A percentile compares a stretch with the other conserved stretches of the same genome.
Evolutionary conservation across 2,888 invertebrate genomes (phyloP).

Genomic region (Trisateles emortualis): DNA sequence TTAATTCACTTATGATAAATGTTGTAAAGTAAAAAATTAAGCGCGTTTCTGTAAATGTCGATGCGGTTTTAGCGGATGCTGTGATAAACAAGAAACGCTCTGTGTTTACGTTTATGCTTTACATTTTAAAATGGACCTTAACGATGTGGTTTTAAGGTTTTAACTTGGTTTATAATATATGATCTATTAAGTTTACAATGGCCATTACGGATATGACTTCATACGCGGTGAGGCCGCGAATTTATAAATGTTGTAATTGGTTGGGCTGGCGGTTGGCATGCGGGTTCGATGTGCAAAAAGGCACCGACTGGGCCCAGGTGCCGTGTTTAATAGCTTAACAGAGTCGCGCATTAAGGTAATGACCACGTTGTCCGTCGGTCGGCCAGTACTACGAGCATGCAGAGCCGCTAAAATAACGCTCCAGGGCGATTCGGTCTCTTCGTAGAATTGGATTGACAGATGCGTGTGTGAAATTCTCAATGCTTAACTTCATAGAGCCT

Average conservation of each 20-base stretch:
- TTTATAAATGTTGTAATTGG: constrained; percentile 78
- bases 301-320: constrained; percentile 65
- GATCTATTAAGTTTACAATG: constrained; percentile 60
- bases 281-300: constrained; percentile 66
- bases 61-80: constrained; percentile 70
- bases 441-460: constrained; percentile 9
- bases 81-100: constrained; percentile 64
- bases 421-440: constrained; percentile 1
- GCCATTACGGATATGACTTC: constrained; percentile 71
- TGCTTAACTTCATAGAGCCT: neutral
- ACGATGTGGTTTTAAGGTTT: constrained; percentile 37
- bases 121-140: constrained; percentile 20
- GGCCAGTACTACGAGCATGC: constrained; percentile 39
- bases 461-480: constrained; percentile 5
- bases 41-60: constrained; percentile 75
- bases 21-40: constrained; percentile 68
- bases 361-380: constrained; percentile 54
- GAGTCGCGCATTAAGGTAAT: constrained; percentile 76
- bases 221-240: constrained; percentile 64
- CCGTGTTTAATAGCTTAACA: constrained; percentile 74
- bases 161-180: constrained; percentile 7
- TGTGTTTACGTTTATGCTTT: constrained; percentile 40
- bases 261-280: constrained; percentile 66
- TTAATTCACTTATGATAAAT: constrained; percentile 84
- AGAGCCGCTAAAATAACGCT: constrained; percentile 60